Evolutionary conservation across 2,797 vertebrate species (phyloP), one percentile per base, ranked within the genome.

Genomic region (Pachyuromys duprasi): DNA sequence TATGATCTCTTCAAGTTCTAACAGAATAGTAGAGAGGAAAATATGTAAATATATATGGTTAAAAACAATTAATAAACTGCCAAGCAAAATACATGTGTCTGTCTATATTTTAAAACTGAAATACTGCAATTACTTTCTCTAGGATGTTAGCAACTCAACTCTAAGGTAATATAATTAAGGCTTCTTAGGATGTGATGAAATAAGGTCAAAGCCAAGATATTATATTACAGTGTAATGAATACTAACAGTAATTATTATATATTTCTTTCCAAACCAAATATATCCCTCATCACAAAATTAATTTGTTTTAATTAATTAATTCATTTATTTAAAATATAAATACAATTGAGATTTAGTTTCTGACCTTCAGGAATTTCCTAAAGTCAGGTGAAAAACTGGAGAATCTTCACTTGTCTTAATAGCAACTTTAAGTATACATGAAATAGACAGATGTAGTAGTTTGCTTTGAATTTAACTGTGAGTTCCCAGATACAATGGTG

Each of bases 271-370:
- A 93, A 92, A 39, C 11, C 3, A 80, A 49, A 92, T 74, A 86
- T 3, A 93, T 69, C 2, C 15, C 20, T 92, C 74, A 86, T 79
- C 82, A 91, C 39, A 91, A 90, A 89, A 92, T 86, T 55, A 75
- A 49, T 49, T 49, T 49, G 49, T 49, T 49, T 49, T 49, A 83
- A 90, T 76, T 83, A 70, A 81, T 28, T 11, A 60, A 89, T 18
- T 91, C 15, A 39, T 94, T 88, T 96, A 78, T 31, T 94, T 63
- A 94, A 90, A 86, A 92, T 20, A 20, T 65, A 90, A 93, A 93
- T 84, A 78, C 55, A 45, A 14, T 57, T 86, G 20, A 49, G 33
- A 93, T 75, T 88, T 94, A 89, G 74, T 81, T 90, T 60, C n/a
- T 67, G 36, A 89, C 17, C 17, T 93, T 89, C 74, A 70, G 53